Conservation (phyloP, 2,888 invertebrate species). For the Drosophila conformis region DNA sequence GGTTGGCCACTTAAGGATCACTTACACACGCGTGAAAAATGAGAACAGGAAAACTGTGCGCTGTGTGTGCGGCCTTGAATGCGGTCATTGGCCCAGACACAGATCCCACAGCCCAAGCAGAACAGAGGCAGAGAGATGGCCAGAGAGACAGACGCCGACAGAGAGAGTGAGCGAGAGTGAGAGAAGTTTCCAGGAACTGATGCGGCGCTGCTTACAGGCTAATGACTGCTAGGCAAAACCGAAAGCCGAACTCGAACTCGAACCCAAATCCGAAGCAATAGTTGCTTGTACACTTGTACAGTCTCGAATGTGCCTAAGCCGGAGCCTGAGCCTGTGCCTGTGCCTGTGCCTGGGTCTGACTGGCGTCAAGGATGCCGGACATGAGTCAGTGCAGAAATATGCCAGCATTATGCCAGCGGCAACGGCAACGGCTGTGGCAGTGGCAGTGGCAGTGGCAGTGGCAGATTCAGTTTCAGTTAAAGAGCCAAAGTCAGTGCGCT, state of each 20-base stretch:
- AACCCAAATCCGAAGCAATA: constrained; percentile 20
- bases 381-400: constrained; percentile 56
- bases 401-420: constrained; percentile 26
- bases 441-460: constrained; percentile 14
- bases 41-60: constrained; percentile 71
- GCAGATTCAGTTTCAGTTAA: constrained; percentile 25
- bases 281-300: constrained; percentile 34
- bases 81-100: constrained; percentile 67
- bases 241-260: constrained; percentile 1
- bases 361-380: constrained; percentile 59
- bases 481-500: constrained; percentile 16
- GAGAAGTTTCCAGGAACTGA: constrained; percentile 69
- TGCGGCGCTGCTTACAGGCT: constrained; percentile 61
- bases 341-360: constrained; percentile 7
- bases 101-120: constrained; percentile 20
- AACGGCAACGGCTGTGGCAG: constrained; percentile 21
- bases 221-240: constrained; percentile 69
- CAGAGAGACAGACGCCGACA: constrained; percentile 1
- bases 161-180: constrained; percentile 1
- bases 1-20: constrained; percentile 57
- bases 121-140: constrained; percentile 3
- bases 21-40: constrained; percentile 58
- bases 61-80: constrained; percentile 59
- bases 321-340: constrained; percentile 48
- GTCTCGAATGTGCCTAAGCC: constrained; percentile 34